Percentiles rank a stretch among this genome's conserved stretches.
These are phyloP conservation scores for Taphrorychus bicolor DNA, from an alignment of 2,888 invertebrate genomes.

Conservation along the genomic window DNA sequence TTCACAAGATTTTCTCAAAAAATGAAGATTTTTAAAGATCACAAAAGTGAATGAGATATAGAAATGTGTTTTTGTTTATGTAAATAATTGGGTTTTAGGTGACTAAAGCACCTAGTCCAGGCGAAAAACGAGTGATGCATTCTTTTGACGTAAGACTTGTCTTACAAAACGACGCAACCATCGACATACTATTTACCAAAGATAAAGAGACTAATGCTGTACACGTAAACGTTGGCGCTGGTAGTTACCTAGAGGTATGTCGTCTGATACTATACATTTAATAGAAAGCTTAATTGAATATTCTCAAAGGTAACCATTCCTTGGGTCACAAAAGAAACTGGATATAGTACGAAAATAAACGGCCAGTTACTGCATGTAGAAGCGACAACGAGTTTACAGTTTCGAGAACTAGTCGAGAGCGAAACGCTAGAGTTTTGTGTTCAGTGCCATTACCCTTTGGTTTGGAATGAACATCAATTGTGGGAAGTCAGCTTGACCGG, in stretches of 20 bases:
- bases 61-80: too few species aligned
- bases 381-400: conserved; percentile 93
- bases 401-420: conserved; percentile 90
- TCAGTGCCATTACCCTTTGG: conserved; percentile 86
- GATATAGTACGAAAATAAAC: conserved; percentile 86
- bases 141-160: conserved; percentile 92
- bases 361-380: conserved; percentile 94
- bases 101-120: conserved; percentile 83
- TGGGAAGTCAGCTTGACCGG: conserved; percentile 93
- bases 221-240: conserved; percentile 93
- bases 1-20: too few species aligned
- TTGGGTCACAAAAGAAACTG: conserved; percentile 84
- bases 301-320: conserved; percentile 72
- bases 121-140: conserved; percentile 86
- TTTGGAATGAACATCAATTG: conserved; percentile 96
- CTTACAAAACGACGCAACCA: conserved; percentile 90
- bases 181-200: conserved; percentile 96
- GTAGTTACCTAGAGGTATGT: conserved; percentile 86
- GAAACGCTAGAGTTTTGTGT: conserved; percentile 94
- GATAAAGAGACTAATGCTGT: conserved; percentile 95
- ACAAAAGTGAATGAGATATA: too few species aligned
- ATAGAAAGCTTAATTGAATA: neutral
- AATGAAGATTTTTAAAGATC: too few species aligned
- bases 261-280: neutral
- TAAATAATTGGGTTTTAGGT: too few species aligned